Conservation (phyloP, 2,888 invertebrate species). For the Torymus texanus region DNA sequence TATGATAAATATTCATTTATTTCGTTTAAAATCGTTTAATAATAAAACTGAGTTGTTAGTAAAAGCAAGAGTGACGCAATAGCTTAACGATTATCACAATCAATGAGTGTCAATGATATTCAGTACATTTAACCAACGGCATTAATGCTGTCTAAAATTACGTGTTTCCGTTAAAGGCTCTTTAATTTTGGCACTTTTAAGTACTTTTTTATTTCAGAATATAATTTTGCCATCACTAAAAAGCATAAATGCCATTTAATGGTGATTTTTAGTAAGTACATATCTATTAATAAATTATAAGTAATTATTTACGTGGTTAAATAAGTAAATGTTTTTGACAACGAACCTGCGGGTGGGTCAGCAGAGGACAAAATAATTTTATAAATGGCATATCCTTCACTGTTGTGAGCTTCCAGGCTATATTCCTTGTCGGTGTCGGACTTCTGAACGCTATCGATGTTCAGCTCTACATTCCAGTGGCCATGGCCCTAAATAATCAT, state of each 20-base stretch:
- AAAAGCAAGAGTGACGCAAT: slow-evolving; percentile 37
- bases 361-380: slow-evolving; percentile 82
- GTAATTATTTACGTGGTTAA: not conserved
- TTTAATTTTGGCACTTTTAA: no score
- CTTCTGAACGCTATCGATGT: slow-evolving; percentile 82
- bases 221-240: not conserved
- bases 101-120: slow-evolving; percentile 42
- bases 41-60: slow-evolving; percentile 5
- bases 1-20: not conserved
- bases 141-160: slow-evolving; percentile 44
- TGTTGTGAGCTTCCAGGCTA: slow-evolving; percentile 82
- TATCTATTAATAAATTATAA: not conserved
- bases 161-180: no score
- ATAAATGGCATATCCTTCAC: slow-evolving; percentile 81
- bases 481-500: slow-evolving; percentile 78
- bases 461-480: slow-evolving; percentile 82
- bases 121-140: slow-evolving; percentile 5
- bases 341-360: slow-evolving; percentile 78
- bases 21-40: no score
- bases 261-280: slow-evolving; percentile 25
- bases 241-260: slow-evolving; percentile 19
- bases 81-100: slow-evolving; percentile 40
- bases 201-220: not conserved
- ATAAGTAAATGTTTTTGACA: not conserved
- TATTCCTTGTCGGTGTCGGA: slow-evolving; percentile 86